Conservation (phyloP, 2,113 vertebrate genomes). For the Oenanthe melanoleuca region DNA sequence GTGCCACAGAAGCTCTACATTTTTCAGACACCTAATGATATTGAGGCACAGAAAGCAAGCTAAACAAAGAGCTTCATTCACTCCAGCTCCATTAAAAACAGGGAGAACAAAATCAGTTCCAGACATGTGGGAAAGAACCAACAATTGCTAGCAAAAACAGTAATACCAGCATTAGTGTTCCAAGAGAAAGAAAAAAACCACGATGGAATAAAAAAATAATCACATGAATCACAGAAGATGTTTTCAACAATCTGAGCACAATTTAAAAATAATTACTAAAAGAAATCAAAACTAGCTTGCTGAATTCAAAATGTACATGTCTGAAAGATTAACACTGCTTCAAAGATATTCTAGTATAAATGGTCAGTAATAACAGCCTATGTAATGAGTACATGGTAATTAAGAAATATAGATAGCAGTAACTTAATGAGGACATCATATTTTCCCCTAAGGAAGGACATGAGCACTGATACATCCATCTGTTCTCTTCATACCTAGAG, state of each 20-base stretch:
- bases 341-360: background rate
- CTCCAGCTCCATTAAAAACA: constrained; percentile 41
- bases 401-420: constrained; percentile 15
- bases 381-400: background rate
- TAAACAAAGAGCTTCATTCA: constrained; percentile 61
- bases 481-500: background rate
- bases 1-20: constrained; percentile 10
- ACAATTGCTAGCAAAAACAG: constrained; percentile 5
- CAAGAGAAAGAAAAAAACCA: background rate
- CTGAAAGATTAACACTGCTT: background rate
- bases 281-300: background rate
- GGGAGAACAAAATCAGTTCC: constrained; percentile 33
- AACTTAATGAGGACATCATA: background rate
- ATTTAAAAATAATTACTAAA: background rate
- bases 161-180: constrained; percentile 21
- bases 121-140: constrained; percentile 36
- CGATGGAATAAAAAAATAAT: background rate
- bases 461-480: background rate
- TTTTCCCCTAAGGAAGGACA: background rate
- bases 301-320: background rate
- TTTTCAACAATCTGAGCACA: background rate
- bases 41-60: constrained; percentile 19
- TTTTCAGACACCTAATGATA: constrained; percentile 52
- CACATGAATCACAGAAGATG: background rate
- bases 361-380: background rate